A percentile compares a stretch with the other conserved stretches of the same genome.
These are phyloP conservation scores for Diaphora mendica DNA, from an alignment of 2,888 invertebrate species.

Conservation along the genomic window DNA sequence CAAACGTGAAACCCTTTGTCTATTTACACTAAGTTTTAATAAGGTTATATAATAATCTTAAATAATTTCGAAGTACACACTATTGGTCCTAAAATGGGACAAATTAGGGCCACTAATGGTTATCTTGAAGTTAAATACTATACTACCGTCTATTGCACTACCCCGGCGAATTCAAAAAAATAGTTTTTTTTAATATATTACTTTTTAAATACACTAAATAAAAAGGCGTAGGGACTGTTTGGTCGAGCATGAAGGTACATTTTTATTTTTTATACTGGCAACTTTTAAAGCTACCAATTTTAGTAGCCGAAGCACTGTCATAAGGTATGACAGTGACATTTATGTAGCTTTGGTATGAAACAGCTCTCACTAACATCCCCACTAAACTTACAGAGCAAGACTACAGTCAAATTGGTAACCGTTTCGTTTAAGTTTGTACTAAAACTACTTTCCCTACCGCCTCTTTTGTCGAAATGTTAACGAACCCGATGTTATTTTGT, in stretches of 20 bases:
- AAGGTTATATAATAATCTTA: slow-evolving; percentile 66
- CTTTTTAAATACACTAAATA: slow-evolving; percentile 64
- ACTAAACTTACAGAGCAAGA: slow-evolving; percentile 49
- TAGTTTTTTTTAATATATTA: slow-evolving; percentile 64
- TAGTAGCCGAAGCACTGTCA: slow-evolving; percentile 3
- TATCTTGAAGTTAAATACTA: slow-evolving; percentile 56
- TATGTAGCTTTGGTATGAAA: not conserved
- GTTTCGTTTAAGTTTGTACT: slow-evolving; percentile 64
- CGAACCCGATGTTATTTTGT: slow-evolving; percentile 30
- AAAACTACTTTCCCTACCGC: slow-evolving; percentile 67
- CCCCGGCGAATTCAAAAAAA: slow-evolving; percentile 82
- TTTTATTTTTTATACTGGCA: slow-evolving; percentile 7
- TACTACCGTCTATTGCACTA: slow-evolving; percentile 83
- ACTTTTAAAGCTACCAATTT: not conserved
- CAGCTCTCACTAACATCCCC: slow-evolving; percentile 34
- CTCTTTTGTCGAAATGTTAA: slow-evolving; percentile 62
- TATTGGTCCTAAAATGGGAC: slow-evolving; percentile 24
- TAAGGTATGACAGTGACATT: not conserved
- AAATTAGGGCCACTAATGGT: slow-evolving; percentile 25
- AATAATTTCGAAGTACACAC: slow-evolving; percentile 42
- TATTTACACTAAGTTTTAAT: slow-evolving; percentile 65
- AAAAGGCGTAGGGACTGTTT: slow-evolving; percentile 45
- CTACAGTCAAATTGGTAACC: slow-evolving; percentile 74
- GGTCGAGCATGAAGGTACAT: slow-evolving; percentile 21
- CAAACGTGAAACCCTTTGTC: slow-evolving; percentile 59